Percentiles rank a stretch among this genome's conserved stretches.
phyloP scores from a whole-genome alignment of 2,797 vertebrate species.

The Chloroceryle inda region DNA sequence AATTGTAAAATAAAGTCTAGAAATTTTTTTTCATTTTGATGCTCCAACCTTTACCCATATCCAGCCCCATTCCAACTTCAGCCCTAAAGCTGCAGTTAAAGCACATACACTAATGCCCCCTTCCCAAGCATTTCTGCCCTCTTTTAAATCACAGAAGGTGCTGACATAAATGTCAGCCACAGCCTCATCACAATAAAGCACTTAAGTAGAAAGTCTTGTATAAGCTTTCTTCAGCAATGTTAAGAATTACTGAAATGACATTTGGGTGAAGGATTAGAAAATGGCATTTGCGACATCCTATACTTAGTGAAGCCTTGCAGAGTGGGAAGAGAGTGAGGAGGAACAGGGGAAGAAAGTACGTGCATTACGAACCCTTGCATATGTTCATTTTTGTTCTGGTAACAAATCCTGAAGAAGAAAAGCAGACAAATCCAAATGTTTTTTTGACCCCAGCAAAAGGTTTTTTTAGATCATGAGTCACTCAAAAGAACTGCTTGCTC shows the following conservation, averaged over 20 bases:
- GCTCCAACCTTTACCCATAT: background rate
- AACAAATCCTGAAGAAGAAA: background rate
- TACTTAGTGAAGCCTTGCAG: background rate
- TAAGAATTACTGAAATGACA: constrained; percentile 8
- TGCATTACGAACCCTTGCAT: background rate
- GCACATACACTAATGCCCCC: background rate
- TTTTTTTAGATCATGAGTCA: background rate
- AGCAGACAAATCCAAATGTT: background rate
- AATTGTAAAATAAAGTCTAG: background rate
- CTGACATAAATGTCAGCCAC: background rate
- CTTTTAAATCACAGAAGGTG: background rate
- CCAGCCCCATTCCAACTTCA: background rate
- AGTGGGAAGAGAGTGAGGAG: background rate
- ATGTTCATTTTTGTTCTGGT: background rate
- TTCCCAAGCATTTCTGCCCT: background rate
- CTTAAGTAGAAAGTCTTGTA: constrained; percentile 18
- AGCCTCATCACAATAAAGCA: background rate
- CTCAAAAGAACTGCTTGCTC: background rate
- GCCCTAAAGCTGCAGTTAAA: background rate
- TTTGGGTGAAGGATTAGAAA: constrained; percentile 40
- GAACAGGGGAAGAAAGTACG: background rate
- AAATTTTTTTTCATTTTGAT: background rate
- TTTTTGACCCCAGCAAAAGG: background rate
- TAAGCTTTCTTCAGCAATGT: background rate
- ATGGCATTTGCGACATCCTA: background rate